Percentiles rank a stretch among this genome's conserved stretches.
Evolutionary conservation across 2,888 invertebrate species (phyloP).

Genomic region (Orthonychiurus folsomi): DNA sequence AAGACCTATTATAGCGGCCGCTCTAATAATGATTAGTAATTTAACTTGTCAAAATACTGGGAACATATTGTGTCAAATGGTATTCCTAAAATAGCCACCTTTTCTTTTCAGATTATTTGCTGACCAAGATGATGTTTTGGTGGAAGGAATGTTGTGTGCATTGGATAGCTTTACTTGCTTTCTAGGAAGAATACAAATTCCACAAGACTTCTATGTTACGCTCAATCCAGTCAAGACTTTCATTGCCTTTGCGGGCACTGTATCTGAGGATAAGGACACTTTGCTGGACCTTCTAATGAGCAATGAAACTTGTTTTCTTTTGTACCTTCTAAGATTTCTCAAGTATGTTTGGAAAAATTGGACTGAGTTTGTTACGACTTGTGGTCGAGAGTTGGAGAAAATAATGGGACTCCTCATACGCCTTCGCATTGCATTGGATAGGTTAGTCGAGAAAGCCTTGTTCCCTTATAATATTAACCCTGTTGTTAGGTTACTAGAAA

Average conservation of each 20-base stretch:
- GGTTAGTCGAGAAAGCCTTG: conserved; percentile 68
- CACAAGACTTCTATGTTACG: conserved; percentile 54
- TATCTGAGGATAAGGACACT: conserved; percentile 70
- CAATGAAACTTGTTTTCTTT: conserved; percentile 80
- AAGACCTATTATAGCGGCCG: no score
- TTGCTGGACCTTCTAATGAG: conserved; percentile 76
- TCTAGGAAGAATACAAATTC: conserved; percentile 44
- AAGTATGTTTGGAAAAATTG: conserved; percentile 76
- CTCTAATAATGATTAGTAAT: no score
- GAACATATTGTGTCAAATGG: no score
- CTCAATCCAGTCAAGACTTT: conserved; percentile 79
- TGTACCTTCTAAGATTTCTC: conserved; percentile 72
- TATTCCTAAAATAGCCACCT: no score
- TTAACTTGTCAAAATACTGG: no score
- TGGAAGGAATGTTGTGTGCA: conserved; percentile 86
- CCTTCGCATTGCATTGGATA: conserved; percentile 67
- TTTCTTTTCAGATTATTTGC: conserved; percentile 78
- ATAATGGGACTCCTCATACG: conserved; percentile 75
- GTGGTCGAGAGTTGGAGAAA: conserved; percentile 63
- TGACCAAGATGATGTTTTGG: conserved; percentile 82
- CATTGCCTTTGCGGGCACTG: conserved; percentile 72
- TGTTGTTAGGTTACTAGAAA: conserved; percentile 69
- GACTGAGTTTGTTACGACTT: conserved; percentile 70
- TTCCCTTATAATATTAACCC: conserved; percentile 88
- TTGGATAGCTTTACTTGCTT: conserved; percentile 75